phyloP scores from a whole-genome alignment of 2,113 vertebrate species.

The Meleagris gallopavo region DNA sequence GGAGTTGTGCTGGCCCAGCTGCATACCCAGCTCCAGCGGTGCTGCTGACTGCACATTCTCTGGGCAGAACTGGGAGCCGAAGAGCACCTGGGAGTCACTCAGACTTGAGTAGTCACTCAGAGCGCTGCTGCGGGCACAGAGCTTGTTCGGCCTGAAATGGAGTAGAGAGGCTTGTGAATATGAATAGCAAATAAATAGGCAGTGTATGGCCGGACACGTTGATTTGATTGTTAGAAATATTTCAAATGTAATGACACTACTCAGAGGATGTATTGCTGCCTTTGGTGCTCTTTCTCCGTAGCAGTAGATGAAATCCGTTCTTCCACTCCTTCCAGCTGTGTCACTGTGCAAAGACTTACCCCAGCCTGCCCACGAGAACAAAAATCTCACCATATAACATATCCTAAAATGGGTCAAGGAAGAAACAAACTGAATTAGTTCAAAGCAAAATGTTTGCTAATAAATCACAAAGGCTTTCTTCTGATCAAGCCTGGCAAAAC shows the following conservation, averaged over 20 bases:
- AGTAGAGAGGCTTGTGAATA: neutral
- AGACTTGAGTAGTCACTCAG: constrained; percentile 82
- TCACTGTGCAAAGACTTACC: neutral
- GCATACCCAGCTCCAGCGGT: constrained; percentile 75
- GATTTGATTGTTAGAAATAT: constrained; percentile 17
- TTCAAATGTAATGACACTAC: neutral
- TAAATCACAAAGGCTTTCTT: neutral
- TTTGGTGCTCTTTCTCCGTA: neutral
- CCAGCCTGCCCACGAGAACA: neutral
- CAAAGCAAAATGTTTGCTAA: neutral
- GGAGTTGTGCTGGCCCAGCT: constrained; percentile 83
- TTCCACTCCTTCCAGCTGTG: neutral
- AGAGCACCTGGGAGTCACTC: constrained; percentile 90
- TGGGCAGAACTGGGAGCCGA: constrained; percentile 89
- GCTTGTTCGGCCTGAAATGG: constrained; percentile 73
- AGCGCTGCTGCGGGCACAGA: constrained; percentile 66
- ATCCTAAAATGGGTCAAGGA: no score
- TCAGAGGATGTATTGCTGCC: neutral
- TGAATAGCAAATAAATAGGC: constrained; percentile 1
- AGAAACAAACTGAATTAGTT: neutral
- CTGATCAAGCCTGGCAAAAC: neutral
- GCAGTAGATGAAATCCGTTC: neutral
- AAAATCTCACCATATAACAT: neutral
- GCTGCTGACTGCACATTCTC: constrained; percentile 82
- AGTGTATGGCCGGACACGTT: neutral